Conservation (phyloP, 2,888 invertebrate species). For the Ptychoptera contaminata region DNA sequence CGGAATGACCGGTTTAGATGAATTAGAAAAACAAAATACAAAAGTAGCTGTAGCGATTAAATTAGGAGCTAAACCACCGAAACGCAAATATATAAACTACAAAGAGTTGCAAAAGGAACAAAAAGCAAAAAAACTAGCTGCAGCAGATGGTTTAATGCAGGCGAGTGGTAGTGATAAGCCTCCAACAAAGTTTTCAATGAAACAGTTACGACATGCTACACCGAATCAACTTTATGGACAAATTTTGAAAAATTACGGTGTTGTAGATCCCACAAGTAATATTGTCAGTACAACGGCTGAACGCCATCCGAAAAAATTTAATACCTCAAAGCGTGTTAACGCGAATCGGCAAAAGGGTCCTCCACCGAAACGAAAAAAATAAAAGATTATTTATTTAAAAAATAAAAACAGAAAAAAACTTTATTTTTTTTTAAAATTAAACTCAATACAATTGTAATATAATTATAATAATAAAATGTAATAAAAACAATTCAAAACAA, state of each 20-base stretch:
- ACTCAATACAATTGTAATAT: too few relatives aligned
- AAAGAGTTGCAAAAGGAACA: slow-evolving; percentile 49
- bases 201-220: slow-evolving; percentile 27
- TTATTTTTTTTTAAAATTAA: too few relatives aligned
- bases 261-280: slow-evolving; percentile 21
- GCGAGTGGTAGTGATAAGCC: slow-evolving; percentile 39
- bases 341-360: too few relatives aligned
- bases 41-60: slow-evolving; percentile 61
- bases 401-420: too few relatives aligned
- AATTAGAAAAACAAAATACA: slow-evolving; percentile 57
- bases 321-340: too few relatives aligned
- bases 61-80: slow-evolving; percentile 70
- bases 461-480: too few relatives aligned
- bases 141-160: slow-evolving; percentile 35
- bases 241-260: slow-evolving; percentile 26
- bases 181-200: slow-evolving; percentile 18
- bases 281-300: too few relatives aligned
- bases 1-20: slow-evolving; percentile 60
- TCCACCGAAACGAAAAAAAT: too few relatives aligned
- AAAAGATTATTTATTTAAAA: too few relatives aligned
- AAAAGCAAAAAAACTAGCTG: slow-evolving; percentile 36
- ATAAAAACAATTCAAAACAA: too few relatives aligned
- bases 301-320: too few relatives aligned
- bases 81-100: slow-evolving; percentile 52
- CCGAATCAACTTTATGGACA: slow-evolving; percentile 33